Conservation (phyloP, 1,140 invertebrate genomes). For the Hyles vespertilio region DNA sequence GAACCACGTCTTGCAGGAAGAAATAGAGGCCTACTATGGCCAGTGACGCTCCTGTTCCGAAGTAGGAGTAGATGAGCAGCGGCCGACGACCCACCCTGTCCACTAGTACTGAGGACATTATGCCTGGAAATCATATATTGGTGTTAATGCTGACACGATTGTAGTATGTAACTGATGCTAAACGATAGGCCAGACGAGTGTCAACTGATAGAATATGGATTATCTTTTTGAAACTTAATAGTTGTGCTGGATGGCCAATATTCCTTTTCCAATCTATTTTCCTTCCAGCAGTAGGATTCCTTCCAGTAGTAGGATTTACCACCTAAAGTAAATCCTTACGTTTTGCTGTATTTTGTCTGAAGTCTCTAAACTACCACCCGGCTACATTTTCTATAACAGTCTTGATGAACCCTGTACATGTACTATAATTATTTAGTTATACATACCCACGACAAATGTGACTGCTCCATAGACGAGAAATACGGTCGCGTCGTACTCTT, state of each 20-base stretch:
- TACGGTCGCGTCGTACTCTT: slow-evolving; percentile 1
- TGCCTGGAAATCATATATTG: slow-evolving; percentile 64
- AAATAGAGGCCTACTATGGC: slow-evolving; percentile 42
- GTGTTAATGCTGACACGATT: neutral
- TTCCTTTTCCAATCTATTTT: neutral
- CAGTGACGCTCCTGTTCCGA: slow-evolving; percentile 67
- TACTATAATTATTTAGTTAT: too few species aligned
- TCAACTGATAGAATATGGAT: too few species aligned
- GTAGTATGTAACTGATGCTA: too few species aligned
- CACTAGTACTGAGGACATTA: slow-evolving; percentile 80
- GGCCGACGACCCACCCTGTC: slow-evolving; percentile 84
- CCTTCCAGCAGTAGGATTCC: neutral
- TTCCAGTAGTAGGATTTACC: neutral
- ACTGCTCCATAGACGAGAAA: slow-evolving; percentile 5
- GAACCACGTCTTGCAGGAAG: neutral
- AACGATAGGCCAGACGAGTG: too few species aligned
- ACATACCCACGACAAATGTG: slow-evolving; percentile 7
- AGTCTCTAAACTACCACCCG: too few species aligned
- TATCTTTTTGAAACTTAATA: too few species aligned
- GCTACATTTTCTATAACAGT: too few species aligned
- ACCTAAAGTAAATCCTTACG: too few species aligned
- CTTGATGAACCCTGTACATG: too few species aligned
- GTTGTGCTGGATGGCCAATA: too few species aligned
- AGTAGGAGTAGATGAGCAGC: slow-evolving; percentile 79
- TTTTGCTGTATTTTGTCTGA: too few species aligned